These are phyloP conservation scores for Acanthosepion esculentum DNA, from an alignment of 2,888 invertebrate species.

Conservation along the genomic window DNA sequence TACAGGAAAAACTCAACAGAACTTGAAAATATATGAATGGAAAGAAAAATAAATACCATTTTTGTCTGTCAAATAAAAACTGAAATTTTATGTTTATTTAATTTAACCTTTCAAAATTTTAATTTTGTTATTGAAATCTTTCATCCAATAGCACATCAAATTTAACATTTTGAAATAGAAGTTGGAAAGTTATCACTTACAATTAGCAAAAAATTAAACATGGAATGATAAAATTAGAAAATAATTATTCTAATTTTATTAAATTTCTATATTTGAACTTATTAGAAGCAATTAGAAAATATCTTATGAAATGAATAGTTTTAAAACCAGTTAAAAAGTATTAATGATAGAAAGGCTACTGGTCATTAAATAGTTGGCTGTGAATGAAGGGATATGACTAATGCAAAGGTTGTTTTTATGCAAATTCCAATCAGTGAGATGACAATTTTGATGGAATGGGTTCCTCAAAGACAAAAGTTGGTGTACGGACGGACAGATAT, in stretches of 20 bases:
- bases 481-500: slow-evolving; percentile 39
- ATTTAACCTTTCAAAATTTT: too few relatives aligned
- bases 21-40: neutral
- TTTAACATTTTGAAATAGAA: too few relatives aligned
- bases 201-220: neutral
- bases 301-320: neutral
- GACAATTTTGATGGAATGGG: slow-evolving; percentile 33
- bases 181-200: neutral
- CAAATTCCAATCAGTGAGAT: neutral
- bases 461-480: neutral
- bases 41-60: neutral
- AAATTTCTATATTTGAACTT: neutral
- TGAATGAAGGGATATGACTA: neutral
- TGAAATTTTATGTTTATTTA: neutral
- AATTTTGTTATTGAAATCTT: neutral
- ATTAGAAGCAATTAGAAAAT: neutral
- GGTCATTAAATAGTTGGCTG: neutral
- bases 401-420: slow-evolving; percentile 33
- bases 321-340: neutral
- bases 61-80: neutral
- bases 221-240: too few relatives aligned
- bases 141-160: neutral
- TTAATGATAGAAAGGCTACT: neutral
- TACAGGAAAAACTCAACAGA: neutral
- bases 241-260: too few relatives aligned